Conservation (phyloP, 1,140 invertebrate genomes). For the Fopius arisanus region DNA sequence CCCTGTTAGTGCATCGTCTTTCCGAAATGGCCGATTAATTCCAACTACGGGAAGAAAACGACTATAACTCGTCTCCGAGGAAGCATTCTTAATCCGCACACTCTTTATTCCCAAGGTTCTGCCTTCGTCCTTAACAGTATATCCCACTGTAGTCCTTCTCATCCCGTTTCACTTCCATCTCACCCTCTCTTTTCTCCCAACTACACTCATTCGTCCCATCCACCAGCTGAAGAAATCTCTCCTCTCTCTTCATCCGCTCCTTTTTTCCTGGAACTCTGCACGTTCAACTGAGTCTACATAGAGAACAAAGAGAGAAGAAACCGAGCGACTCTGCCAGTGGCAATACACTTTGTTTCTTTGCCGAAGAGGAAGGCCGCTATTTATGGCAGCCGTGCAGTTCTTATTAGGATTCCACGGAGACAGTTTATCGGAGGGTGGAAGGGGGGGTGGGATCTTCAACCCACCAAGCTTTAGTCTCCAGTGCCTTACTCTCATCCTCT, state of each 20-base stretch:
- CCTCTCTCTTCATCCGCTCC: slow-evolving; percentile 17
- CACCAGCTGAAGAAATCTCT: slow-evolving; percentile 45
- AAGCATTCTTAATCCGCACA: slow-evolving; percentile 64
- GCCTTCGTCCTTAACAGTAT: slow-evolving; percentile 25
- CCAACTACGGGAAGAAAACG: slow-evolving; percentile 62
- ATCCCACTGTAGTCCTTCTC: slow-evolving; percentile 2
- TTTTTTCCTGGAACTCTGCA: slow-evolving; percentile 33
- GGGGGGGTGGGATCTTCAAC: slow-evolving; percentile 22
- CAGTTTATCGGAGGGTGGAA: slow-evolving; percentile 39
- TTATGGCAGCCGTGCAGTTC: slow-evolving; percentile 50
- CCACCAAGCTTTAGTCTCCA: slow-evolving; percentile 12
- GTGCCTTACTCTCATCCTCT: slow-evolving; percentile 29
- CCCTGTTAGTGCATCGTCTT: slow-evolving; percentile 59
- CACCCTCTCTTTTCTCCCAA: slow-evolving; percentile 27
- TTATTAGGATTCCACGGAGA: slow-evolving; percentile 50
- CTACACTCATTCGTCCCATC: slow-evolving; percentile 38
- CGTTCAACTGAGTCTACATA: slow-evolving; percentile 38
- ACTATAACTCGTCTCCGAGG: slow-evolving; percentile 64
- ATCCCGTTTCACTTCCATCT: slow-evolving; percentile 14
- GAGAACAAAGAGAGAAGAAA: slow-evolving; percentile 31
- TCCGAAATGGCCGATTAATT: slow-evolving; percentile 62
- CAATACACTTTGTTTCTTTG: slow-evolving; percentile 54
- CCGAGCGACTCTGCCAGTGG: slow-evolving; percentile 43
- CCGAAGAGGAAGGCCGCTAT: slow-evolving; percentile 48
- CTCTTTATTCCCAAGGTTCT: slow-evolving; percentile 58